Evolutionary conservation across 2,888 invertebrate species (phyloP), one percentile per base, ranked within the genome.

Genomic region (Caenorhabditis virilis): DNA sequence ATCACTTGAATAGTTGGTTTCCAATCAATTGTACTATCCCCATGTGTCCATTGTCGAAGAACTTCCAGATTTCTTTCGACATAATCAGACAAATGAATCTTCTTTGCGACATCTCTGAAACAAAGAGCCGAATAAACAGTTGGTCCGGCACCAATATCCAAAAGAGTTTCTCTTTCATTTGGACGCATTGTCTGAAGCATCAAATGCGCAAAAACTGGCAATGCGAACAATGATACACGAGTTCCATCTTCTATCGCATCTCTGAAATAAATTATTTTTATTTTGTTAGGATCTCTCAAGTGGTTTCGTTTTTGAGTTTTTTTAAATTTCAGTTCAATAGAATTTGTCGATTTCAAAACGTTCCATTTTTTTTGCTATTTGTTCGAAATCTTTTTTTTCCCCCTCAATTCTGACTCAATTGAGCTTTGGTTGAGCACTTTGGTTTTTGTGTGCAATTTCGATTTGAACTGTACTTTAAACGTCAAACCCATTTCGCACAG

Each of bases 101-200:
- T 46, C 20, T 74, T 56, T 13, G 75, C 74, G 16, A 77, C 69
- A 27, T 79, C 72, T 11, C 79, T 74, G 66, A 79, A 79, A 60
- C 78, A 77, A 23, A 79, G 62, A 13, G 78, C 78, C 35, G 78
- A 76, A 62, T 79, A 79, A 33, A 79, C 72, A 22, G 79, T 79
- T 6, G 79, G 79, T 1, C 79, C 79, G 26, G 69, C 62, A 20
- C 76, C 79, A 27, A 79, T 69, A 54, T 79, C 79, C 6, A 79
- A 57, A 20, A 79, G 62, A 20, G 73, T 72, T 22, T 54, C 50
- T 15, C 78, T 57, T 47, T 77, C 65, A 15, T 66, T 58, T 1
- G 61, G 67, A 11, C 58, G 54, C 63, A 73, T 61, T 11, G 69
- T 57, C 43, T 69, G 65, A 18, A 59, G 36, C 54, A 79, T 67